Evolutionary conservation across 2,888 invertebrate genomes (phyloP), one percentile per base, ranked within the genome.

Genomic region (Drosophila greeni): DNA sequence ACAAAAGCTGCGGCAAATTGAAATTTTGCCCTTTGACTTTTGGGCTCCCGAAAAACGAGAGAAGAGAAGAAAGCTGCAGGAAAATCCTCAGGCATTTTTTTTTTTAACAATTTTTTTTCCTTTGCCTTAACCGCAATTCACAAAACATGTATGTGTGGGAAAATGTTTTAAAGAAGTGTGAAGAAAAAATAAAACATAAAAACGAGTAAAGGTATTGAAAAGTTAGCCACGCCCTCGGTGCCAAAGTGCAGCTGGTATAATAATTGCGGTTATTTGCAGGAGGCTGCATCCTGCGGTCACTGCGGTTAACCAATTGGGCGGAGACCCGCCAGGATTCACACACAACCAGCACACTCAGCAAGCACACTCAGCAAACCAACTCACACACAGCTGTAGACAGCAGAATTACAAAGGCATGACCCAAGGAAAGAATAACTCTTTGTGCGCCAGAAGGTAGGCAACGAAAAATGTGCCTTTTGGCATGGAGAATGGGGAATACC

Each of bases 201-300:
- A 24, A 11, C 3, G 11, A 24, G 16, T 12, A 53, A 54, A 54
- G 29, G 48, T 58, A 66, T 66, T 66, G 66, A 67, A 67, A 67
- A 58, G 49, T 39, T 39, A 29, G 54, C 55, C 70, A 69, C 36
- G 45, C 55, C 47, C 57, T 42, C 29, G 45, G 34, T 47, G 37
- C 16, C 51, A 39, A 16, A 42, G 42, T 58, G 62, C 67, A 66
- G 66, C 69, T 68, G 67, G 77, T 58, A 73, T 72, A 81, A 81
- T 84, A 84, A 81, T 81, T 81, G 80, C 83, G 80, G 80, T 79
- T 82, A 55, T 42, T 73, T 65, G 55, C 79, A 72, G 74, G 57
- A 79, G 70, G 56, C 64, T 78, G 73, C 67, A 58, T 67, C 73
- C 77, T 76, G 77, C 72, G 79, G 79, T 84, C 80, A 76, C 45